Evolutionary conservation across 1,140 invertebrate species (phyloP).

Genomic region (Pinna nobilis): DNA sequence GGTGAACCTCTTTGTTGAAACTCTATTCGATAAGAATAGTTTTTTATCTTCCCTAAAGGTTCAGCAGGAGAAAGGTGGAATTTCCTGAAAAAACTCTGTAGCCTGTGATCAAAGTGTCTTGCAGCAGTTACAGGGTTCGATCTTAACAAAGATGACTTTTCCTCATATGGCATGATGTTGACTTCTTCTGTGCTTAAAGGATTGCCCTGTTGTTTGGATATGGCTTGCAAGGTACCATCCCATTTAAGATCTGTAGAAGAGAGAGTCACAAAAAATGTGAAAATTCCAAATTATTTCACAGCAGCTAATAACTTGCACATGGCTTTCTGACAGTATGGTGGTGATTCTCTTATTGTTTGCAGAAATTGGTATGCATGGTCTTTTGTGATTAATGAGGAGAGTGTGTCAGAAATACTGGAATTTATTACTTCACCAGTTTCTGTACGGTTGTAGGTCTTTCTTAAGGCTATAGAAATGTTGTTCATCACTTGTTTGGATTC

Average conservation of each 20-base stretch:
- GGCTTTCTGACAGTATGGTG: constrained; percentile 45
- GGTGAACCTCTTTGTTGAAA: constrained; percentile 40
- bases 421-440: neutral
- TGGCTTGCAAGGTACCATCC: constrained; percentile 35
- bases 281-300: constrained; percentile 41
- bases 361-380: constrained; percentile 41
- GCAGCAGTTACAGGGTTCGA: constrained; percentile 41
- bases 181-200: constrained; percentile 14
- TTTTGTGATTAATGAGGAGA: constrained; percentile 19
- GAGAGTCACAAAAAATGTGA: constrained; percentile 47
- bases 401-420: neutral
- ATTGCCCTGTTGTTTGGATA: constrained; percentile 29
- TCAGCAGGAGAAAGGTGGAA: constrained; percentile 15
- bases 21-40: constrained; percentile 30
- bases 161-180: constrained; percentile 31
- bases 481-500: constrained; percentile 28
- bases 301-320: constrained; percentile 41
- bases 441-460: constrained; percentile 12
- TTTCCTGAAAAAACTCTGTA: constrained; percentile 36
- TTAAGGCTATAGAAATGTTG: constrained; percentile 25
- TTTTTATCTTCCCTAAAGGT: constrained; percentile 36
- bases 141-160: constrained; percentile 36
- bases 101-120: constrained; percentile 37
- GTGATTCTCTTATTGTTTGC: constrained; percentile 35
- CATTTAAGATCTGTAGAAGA: constrained; percentile 47